A percentile compares a stretch with the other conserved stretches of the same genome.
These are phyloP conservation scores for Ditula angustiorana DNA, from an alignment of 2,888 invertebrate genomes.

Conservation along the genomic window DNA sequence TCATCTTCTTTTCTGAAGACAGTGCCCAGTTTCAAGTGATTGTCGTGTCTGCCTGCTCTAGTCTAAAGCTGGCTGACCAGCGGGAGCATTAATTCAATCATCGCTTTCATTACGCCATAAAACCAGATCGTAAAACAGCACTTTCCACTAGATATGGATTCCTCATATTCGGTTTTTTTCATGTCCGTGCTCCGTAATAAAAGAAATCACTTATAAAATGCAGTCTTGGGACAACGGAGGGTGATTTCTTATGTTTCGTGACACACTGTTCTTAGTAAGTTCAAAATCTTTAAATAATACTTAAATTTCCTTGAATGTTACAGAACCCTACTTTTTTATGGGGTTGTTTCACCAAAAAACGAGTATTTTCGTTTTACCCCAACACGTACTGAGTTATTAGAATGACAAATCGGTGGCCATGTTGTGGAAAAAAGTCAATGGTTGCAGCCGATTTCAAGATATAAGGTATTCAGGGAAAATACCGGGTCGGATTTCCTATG, in stretches of 20 bases:
- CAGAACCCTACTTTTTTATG: too few relatives aligned
- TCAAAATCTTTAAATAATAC: not conserved
- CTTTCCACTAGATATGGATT: slow-evolving; percentile 74
- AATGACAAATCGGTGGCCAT: too few relatives aligned
- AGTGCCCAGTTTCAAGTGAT: not conserved
- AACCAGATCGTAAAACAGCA: slow-evolving; percentile 71
- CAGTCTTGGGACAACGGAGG: slow-evolving; percentile 63
- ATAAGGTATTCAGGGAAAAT: too few relatives aligned
- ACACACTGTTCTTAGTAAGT: slow-evolving; percentile 52
- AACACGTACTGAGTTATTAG: too few relatives aligned
- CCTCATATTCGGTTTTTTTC: slow-evolving; percentile 71
- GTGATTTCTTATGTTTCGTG: slow-evolving; percentile 57
- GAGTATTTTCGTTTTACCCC: too few relatives aligned
- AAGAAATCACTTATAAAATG: slow-evolving; percentile 83
- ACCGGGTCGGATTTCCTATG: too few relatives aligned
- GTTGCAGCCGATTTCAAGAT: too few relatives aligned
- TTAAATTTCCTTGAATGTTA: too few relatives aligned
- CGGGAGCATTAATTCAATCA: slow-evolving; percentile 69
- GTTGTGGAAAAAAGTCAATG: too few relatives aligned
- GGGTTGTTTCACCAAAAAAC: too few relatives aligned
- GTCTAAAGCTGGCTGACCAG: slow-evolving; percentile 50
- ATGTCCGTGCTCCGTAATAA: slow-evolving; percentile 80
- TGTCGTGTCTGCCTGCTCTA: slow-evolving; percentile 40
- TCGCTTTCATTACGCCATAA: slow-evolving; percentile 74
- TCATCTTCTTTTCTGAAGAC: not conserved